phyloP scores from a whole-genome alignment of 2,888 invertebrate species.

The Euplexia lucipara region DNA sequence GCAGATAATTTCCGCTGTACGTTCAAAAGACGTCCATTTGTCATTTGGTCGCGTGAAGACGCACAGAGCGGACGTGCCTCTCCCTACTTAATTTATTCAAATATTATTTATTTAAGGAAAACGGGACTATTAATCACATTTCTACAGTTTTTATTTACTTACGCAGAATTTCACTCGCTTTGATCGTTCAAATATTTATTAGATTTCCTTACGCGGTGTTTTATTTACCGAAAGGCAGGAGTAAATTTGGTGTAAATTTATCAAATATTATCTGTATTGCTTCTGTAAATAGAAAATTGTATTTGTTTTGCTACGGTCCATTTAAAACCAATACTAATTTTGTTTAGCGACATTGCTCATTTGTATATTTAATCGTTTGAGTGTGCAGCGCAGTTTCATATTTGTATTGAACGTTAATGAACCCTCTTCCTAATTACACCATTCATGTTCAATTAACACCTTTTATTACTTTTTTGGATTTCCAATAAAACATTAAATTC shows the following conservation, averaged over 20 bases:
- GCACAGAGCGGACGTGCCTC: constrained; percentile 85
- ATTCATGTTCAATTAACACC: constrained; percentile 50
- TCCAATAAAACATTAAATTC: too few relatives aligned
- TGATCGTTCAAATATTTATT: constrained; percentile 86
- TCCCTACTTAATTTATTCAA: constrained; percentile 89
- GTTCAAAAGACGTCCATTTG: constrained; percentile 90
- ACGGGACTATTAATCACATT: constrained; percentile 90
- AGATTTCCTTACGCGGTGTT: constrained; percentile 75
- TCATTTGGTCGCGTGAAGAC: constrained; percentile 88
- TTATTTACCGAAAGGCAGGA: constrained; percentile 64
- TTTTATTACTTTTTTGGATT: constrained; percentile 60
- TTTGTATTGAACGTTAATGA: constrained; percentile 48
- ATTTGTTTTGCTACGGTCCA: constrained; percentile 31
- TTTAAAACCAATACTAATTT: constrained; percentile 41
- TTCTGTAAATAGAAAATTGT: constrained; percentile 42
- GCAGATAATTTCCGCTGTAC: constrained; percentile 90
- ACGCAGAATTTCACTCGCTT: constrained; percentile 82
- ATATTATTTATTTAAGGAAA: constrained; percentile 91
- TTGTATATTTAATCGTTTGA: too few relatives aligned
- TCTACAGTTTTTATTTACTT: constrained; percentile 89
- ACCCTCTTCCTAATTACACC: constrained; percentile 47
- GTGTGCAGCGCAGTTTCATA: too few relatives aligned
- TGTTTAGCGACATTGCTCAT: constrained; percentile 33
- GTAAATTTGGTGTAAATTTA: constrained; percentile 59
- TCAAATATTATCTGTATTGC: constrained; percentile 53